Conservation (phyloP, 1,140 invertebrate species). For the Drosophila arawakana region DNA sequence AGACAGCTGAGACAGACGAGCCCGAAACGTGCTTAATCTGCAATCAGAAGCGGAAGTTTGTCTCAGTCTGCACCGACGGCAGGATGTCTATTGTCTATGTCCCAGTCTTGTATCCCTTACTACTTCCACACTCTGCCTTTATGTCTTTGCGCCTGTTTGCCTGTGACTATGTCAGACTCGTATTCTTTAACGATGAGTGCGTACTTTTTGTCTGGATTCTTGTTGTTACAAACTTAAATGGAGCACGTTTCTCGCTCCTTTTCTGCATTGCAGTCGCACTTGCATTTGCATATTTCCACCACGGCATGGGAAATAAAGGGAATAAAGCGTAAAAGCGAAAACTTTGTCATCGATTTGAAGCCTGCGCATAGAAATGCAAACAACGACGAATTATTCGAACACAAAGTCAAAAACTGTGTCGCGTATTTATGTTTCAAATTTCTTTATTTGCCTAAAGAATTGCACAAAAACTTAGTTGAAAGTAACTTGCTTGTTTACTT, state of each 20-base stretch:
- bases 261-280: constrained; percentile 78
- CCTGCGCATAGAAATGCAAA: constrained; percentile 50
- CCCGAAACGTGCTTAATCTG: constrained; percentile 79
- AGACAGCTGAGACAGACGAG: constrained; percentile 38
- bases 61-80: constrained; percentile 37
- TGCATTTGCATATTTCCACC: constrained; percentile 75
- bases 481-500: background rate
- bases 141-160: no score
- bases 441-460: constrained; percentile 96
- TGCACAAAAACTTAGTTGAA: constrained; percentile 85
- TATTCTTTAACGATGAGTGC: constrained; percentile 46
- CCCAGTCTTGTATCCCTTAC: constrained; percentile 8
- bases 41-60: constrained; percentile 79
- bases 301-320: background rate
- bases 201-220: constrained; percentile 22
- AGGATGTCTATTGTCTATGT: constrained; percentile 47
- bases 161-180: constrained; percentile 33
- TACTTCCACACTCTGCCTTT: no score
- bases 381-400: constrained; percentile 49
- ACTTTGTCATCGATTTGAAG: constrained; percentile 61
- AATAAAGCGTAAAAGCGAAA: constrained; percentile 5
- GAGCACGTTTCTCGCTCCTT: constrained; percentile 57
- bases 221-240: constrained; percentile 37
- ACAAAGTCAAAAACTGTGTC: constrained; percentile 52
- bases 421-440: constrained; percentile 35